Evolutionary conservation across 2,888 invertebrate genomes (phyloP).

Genomic region (Calameuta filiformis): DNA sequence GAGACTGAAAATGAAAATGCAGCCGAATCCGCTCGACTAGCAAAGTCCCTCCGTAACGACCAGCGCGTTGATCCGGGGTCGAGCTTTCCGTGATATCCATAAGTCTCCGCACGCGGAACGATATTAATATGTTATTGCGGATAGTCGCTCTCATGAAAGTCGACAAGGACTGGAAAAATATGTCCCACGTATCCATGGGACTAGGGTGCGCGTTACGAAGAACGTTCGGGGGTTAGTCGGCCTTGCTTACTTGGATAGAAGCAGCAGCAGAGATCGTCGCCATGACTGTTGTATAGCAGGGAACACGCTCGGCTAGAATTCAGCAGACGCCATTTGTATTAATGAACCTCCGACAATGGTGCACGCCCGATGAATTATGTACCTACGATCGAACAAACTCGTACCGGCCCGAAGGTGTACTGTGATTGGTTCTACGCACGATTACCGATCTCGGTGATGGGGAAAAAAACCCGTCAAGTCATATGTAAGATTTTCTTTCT

Average conservation of each 20-base stretch:
- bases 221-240: background rate
- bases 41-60: conserved; percentile 34
- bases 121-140: conserved; percentile 67
- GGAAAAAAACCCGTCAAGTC: background rate
- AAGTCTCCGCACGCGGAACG: conserved; percentile 47
- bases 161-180: conserved; percentile 64
- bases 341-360: conserved; percentile 65
- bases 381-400: conserved; percentile 60
- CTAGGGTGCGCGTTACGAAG: conserved; percentile 19
- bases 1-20: conserved; percentile 51
- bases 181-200: conserved; percentile 46
- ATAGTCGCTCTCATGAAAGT: conserved; percentile 66
- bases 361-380: conserved; percentile 66
- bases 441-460: background rate
- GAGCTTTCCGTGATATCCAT: conserved; percentile 48
- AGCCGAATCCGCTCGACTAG: conserved; percentile 30
- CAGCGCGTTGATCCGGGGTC: conserved; percentile 52
- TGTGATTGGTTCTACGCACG: background rate
- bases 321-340: conserved; percentile 67
- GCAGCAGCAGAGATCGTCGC: background rate
- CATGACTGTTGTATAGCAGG: conserved; percentile 17
- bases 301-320: conserved; percentile 54
- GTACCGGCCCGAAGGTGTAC: background rate
- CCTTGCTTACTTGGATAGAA: background rate
- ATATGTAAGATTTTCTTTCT: background rate